Evolutionary conservation across 2,797 vertebrate species (phyloP), one percentile per base, ranked within the genome.

Genomic region (Neosalanx taihuensis): DNA sequence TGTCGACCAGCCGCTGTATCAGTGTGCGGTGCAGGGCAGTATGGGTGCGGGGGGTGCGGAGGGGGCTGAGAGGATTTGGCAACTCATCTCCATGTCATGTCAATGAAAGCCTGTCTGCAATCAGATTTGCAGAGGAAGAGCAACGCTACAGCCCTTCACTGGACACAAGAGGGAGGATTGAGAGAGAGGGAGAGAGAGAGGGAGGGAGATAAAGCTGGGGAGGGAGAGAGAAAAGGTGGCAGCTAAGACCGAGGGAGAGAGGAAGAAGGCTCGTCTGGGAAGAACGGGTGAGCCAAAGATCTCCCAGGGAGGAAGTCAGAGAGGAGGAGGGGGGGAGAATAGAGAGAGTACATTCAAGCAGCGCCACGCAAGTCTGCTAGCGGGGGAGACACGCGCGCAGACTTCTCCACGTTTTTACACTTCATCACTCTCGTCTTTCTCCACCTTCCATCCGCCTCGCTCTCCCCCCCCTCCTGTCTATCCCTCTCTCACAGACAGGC

Each of bases 11-110:
- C 37, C 18, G 69, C 75, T 74, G 75, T 64, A 9, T 83, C 82
- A 76, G 69, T 62, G 68, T 23, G 70, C n/a, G 30, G 15, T 31
- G 51, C 74, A 20, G 75, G 63, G 33, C 76, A 68, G 72, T 73
- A 77, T 37, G 5, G 63, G 69, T 76, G 71, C 77, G 20, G 49
- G 5, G 63, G 12, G 12, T 26, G 49, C 7, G 12, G 3, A 6
- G 37, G 10, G 79, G 82, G 81, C 82, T 87, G 85, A 88, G 84
- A 87, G 86, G 87, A 91, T 90, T 88, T 89, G 85, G 86, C 83
- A 89, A 85, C 88, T 89, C 89, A 90, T 89, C 86, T 86, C 86
- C 84, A 85, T 89, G 88, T 89, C 88, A 86, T 83, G 86, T 85
- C 86, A 84, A 83, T 85, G 82, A 86, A 89, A 90, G 85, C 84